These are phyloP conservation scores for Stenopsyche tienmushanensis DNA, from an alignment of 1,140 invertebrate species.

Conservation along the genomic window DNA sequence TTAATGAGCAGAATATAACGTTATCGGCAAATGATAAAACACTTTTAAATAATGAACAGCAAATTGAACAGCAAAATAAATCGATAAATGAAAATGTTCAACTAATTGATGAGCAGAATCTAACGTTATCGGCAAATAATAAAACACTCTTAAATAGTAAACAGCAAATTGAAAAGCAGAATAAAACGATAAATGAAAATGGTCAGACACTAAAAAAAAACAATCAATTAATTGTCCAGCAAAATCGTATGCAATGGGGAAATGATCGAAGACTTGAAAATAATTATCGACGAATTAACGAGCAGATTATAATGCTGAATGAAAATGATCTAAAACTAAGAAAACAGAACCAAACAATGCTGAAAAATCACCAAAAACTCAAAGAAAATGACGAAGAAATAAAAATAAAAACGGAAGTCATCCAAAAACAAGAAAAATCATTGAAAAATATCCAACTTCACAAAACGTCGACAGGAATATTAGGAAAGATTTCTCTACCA, in stretches of 20 bases:
- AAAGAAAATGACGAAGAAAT: neutral
- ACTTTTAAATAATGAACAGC: too few species aligned
- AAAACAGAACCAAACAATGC: neutral
- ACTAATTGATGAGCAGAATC: too few species aligned
- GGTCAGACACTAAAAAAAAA: neutral
- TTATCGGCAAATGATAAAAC: too few species aligned
- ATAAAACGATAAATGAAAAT: neutral
- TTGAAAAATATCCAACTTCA: neutral
- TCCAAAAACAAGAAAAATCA: neutral
- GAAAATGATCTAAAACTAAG: neutral
- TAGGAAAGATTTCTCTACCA: neutral
- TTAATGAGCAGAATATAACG: too few species aligned
- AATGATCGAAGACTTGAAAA: neutral
- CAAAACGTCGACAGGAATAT: neutral
- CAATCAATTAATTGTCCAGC: neutral
- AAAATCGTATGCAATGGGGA: neutral
- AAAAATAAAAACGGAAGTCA: neutral
- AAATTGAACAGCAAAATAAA: too few species aligned
- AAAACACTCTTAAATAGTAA: too few species aligned
- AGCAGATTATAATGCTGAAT: neutral
- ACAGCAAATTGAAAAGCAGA: too few species aligned
- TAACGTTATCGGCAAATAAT: too few species aligned
- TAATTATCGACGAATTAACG: neutral
- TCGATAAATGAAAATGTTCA: too few species aligned
- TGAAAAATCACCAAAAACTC: neutral